phyloP scores from a whole-genome alignment of 2,888 invertebrate species.

The Ectobius pallidus region DNA sequence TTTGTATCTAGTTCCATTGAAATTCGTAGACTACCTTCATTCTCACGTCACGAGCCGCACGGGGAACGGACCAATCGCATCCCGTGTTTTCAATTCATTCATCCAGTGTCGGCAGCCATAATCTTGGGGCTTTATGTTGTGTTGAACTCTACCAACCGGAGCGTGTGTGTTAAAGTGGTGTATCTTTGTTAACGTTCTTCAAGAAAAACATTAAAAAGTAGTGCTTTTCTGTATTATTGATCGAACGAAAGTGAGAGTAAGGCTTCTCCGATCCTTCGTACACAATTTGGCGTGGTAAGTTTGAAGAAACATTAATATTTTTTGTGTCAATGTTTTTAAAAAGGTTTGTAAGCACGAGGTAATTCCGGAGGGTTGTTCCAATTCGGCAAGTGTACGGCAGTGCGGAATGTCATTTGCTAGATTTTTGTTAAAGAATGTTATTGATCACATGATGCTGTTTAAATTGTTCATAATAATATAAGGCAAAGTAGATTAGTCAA shows the following conservation, averaged over 20 bases:
- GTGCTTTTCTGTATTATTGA: background rate
- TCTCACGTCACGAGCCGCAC: constrained; percentile 40
- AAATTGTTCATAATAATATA: too few relatives aligned
- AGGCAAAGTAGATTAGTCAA: too few relatives aligned
- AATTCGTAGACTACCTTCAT: constrained; percentile 10
- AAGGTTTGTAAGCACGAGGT: background rate
- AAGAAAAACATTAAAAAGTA: background rate
- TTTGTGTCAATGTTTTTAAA: background rate
- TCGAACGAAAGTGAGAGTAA: background rate
- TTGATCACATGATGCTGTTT: too few relatives aligned
- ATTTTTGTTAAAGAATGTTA: too few relatives aligned
- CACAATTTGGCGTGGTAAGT: constrained; percentile 17
- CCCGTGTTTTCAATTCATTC: constrained; percentile 42
- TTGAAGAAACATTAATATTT: background rate
- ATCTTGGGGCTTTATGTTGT: constrained; percentile 42
- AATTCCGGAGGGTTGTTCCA: background rate
- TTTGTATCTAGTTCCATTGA: background rate
- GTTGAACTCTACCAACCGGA: constrained; percentile 32
- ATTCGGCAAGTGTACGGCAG: too few relatives aligned
- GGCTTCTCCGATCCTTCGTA: background rate
- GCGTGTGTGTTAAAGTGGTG: constrained; percentile 36
- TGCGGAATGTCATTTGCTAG: too few relatives aligned
- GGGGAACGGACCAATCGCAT: constrained; percentile 38
- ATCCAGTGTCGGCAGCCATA: constrained; percentile 43
- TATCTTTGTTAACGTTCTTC: constrained; percentile 5